Evolutionary conservation across 2,888 invertebrate species (phyloP).

Genomic region (Teleogryllus oceanicus): DNA sequence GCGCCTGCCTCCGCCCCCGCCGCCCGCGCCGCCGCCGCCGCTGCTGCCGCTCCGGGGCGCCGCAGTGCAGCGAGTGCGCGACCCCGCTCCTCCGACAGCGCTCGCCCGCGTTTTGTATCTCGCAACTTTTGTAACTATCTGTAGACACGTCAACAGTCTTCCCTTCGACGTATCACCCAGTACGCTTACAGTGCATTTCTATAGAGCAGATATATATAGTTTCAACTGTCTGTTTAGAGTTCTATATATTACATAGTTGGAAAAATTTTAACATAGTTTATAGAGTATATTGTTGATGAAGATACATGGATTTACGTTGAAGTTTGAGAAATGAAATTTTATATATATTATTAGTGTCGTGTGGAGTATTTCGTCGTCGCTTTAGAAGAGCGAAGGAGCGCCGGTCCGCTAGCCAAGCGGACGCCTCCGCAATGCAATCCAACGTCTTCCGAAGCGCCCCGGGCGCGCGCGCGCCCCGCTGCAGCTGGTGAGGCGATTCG

Average conservation of each 20-base stretch:
- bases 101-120: background rate
- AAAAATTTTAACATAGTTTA: background rate
- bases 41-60: background rate
- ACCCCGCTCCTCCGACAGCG: background rate
- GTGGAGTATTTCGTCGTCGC: background rate
- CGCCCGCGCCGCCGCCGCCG: background rate
- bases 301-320: constrained; percentile 18
- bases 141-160: background rate
- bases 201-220: background rate
- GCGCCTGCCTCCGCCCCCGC: background rate
- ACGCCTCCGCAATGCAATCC: background rate
- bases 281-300: background rate
- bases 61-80: constrained; percentile 18
- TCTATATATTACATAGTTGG: constrained; percentile 12
- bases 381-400: background rate
- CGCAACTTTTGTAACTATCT: background rate
- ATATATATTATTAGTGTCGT: background rate
- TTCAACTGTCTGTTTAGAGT: background rate
- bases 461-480: background rate
- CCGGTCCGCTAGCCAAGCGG: background rate
- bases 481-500: background rate
- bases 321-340: constrained; percentile 19
- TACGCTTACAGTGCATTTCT: background rate
- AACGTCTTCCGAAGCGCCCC: background rate
- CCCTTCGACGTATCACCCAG: background rate